phyloP scores from a whole-genome alignment of 2,113 vertebrate species.

The Nesogale talazaci region DNA sequence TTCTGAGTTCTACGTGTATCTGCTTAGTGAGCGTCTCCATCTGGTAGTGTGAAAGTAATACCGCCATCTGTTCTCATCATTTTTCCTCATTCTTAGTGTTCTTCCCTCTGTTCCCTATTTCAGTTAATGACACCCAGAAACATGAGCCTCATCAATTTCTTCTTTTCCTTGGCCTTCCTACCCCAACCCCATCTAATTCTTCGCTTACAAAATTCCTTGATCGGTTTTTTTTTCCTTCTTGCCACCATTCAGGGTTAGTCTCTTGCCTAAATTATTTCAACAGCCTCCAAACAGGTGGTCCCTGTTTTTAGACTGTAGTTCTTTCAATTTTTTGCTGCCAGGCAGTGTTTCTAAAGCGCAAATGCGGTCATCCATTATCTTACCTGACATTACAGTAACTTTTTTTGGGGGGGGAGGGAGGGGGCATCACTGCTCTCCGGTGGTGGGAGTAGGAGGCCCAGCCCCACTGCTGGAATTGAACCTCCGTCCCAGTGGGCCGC shows the following conservation, averaged over 20 bases:
- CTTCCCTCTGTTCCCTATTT: neutral
- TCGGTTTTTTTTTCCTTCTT: neutral
- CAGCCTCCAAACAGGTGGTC: neutral
- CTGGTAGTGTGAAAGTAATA: neutral
- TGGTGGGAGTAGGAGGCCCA: no score
- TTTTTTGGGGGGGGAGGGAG: no score
- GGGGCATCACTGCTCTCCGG: no score
- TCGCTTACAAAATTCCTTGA: neutral
- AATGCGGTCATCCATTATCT: neutral
- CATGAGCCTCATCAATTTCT: neutral
- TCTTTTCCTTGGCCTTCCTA: neutral
- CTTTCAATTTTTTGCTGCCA: slow-evolving; percentile 17
- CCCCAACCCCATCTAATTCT: neutral
- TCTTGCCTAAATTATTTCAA: neutral
- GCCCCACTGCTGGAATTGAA: no score
- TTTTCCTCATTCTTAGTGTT: neutral
- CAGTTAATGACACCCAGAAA: slow-evolving; percentile 22
- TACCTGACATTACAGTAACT: neutral
- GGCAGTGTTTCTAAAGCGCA: slow-evolving; percentile 11
- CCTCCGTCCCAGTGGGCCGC: no score
- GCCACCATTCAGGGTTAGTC: neutral
- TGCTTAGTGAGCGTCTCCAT: neutral
- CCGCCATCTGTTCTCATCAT: neutral
- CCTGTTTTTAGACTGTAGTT: neutral
- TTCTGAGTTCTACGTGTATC: slow-evolving; percentile 33